phyloP scores from a whole-genome alignment of 2,888 invertebrate species.

The Epistrophe eligans region DNA sequence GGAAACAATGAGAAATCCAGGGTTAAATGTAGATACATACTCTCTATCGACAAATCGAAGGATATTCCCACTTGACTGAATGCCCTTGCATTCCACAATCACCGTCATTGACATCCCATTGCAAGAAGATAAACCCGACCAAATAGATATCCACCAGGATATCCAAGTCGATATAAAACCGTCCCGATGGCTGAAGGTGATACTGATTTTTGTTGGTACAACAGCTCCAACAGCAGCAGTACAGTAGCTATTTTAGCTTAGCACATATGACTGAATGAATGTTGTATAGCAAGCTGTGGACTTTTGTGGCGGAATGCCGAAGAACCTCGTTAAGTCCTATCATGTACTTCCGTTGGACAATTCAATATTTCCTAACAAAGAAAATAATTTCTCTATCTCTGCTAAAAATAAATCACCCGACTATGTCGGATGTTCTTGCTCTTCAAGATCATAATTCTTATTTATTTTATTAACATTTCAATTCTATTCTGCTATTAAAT shows the following conservation, averaged over 20 bases:
- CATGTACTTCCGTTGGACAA: conserved; percentile 73
- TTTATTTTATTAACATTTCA: too few species aligned
- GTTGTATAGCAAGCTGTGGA: conserved; percentile 20
- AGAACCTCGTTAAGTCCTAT: conserved; percentile 74
- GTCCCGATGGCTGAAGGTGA: conserved; percentile 23
- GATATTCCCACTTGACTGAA: conserved; percentile 70
- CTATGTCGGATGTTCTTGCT: background rate
- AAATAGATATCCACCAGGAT: conserved; percentile 37
- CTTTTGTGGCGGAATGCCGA: conserved; percentile 55
- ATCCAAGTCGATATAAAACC: conserved; percentile 1
- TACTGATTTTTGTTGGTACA: conserved; percentile 39
- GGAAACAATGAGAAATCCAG: conserved; percentile 70
- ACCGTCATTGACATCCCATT: conserved; percentile 45
- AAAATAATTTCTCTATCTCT: conserved; percentile 65
- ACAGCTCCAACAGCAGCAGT: conserved; percentile 10
- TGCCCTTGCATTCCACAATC: conserved; percentile 33
- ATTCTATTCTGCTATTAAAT: too few species aligned
- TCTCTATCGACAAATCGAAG: conserved; percentile 60
- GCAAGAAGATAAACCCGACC: conserved; percentile 50
- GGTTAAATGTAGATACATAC: conserved; percentile 64
- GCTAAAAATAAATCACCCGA: background rate
- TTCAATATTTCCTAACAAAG: conserved; percentile 70
- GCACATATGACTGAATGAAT: conserved; percentile 52
- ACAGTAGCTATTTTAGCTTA: conserved; percentile 1
- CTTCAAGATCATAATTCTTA: background rate